Evolutionary conservation across 2,797 vertebrate species (phyloP).

Genomic region (Oryzias dopingdopingensis): DNA sequence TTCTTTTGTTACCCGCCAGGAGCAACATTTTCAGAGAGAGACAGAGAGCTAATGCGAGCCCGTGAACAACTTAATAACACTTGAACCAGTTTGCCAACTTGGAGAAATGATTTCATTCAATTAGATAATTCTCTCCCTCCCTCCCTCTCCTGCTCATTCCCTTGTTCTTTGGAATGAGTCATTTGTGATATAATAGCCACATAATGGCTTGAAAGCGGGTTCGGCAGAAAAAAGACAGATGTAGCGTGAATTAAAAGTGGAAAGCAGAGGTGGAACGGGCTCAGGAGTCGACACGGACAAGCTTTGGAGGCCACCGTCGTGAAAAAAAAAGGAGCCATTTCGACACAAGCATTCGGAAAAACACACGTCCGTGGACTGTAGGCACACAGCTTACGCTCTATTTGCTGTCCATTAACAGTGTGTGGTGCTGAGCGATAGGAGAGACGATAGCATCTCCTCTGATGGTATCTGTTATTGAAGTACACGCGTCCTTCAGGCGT

Average conservation of each 20-base stretch:
- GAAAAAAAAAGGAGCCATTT: conserved; percentile 24
- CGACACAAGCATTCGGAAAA: conserved; percentile 10
- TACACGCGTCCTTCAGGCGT: conserved; percentile 79
- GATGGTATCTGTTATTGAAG: conserved; percentile 81
- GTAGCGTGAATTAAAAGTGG: conserved; percentile 44
- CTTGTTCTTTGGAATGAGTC: conserved; percentile 69
- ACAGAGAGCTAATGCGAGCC: conserved; percentile 54
- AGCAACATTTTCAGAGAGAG: conserved; percentile 46
- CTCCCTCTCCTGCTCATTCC: conserved; percentile 42
- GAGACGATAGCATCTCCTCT: conserved; percentile 73
- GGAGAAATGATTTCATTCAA: conserved; percentile 88
- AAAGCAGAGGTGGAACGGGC: conserved; percentile 33
- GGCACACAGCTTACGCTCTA: conserved; percentile 41
- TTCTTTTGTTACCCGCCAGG: conserved; percentile 60
- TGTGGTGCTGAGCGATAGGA: conserved; percentile 68
- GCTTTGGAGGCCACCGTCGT: background rate
- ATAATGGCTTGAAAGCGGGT: conserved; percentile 63
- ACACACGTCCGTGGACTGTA: conserved; percentile 13
- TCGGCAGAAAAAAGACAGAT: conserved; percentile 63
- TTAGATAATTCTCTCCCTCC: conserved; percentile 82
- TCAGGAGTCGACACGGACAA: conserved; percentile 17
- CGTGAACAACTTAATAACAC: conserved; percentile 72
- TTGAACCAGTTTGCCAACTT: conserved; percentile 87
- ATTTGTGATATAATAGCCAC: conserved; percentile 71
- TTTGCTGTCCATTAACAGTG: conserved; percentile 77